Conservation (phyloP, 2,888 invertebrate species). For the Sarcophaga rosellei region DNA sequence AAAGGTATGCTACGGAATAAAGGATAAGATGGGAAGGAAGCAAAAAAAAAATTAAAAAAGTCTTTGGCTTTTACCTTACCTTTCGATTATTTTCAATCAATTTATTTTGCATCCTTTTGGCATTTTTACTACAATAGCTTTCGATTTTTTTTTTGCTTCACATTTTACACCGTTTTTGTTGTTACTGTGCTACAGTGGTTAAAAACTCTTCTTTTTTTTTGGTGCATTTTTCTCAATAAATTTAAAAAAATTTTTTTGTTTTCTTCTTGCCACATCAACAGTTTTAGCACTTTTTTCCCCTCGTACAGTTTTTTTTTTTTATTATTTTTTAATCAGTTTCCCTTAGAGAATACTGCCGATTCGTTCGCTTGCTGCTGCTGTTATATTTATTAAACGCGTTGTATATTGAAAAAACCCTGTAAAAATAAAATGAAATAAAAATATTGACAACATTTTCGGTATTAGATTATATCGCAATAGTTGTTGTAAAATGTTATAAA, state of each 20-base stretch:
- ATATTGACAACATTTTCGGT: constrained; percentile 62
- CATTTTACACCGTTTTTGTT: constrained; percentile 44
- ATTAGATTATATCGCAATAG: constrained; percentile 63
- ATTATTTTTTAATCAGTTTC: background rate
- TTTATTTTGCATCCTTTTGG: constrained; percentile 51
- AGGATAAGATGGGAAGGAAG: background rate
- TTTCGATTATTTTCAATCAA: constrained; percentile 44
- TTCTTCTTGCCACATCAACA: constrained; percentile 31
- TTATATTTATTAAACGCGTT: too few relatives aligned
- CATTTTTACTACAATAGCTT: background rate
- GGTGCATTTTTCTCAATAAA: constrained; percentile 39
- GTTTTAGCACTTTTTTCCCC: constrained; percentile 34
- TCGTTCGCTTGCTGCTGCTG: too few relatives aligned
- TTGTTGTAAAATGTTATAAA: constrained; percentile 15
- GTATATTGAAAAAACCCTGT: background rate
- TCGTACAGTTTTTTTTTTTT: background rate
- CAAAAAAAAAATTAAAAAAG: background rate
- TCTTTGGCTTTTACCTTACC: constrained; percentile 23
- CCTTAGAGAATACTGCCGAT: background rate
- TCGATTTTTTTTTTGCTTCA: constrained; percentile 18
- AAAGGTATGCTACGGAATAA: background rate
- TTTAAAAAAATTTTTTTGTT: constrained; percentile 11
- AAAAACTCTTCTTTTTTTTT: constrained; percentile 14
- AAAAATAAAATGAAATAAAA: constrained; percentile 35
- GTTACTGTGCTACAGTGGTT: background rate